Percentiles rank a stretch among this genome's conserved stretches.
These are phyloP conservation scores for Cepaea hortensis DNA, from an alignment of 2,888 invertebrate species.

Conservation along the genomic window DNA sequence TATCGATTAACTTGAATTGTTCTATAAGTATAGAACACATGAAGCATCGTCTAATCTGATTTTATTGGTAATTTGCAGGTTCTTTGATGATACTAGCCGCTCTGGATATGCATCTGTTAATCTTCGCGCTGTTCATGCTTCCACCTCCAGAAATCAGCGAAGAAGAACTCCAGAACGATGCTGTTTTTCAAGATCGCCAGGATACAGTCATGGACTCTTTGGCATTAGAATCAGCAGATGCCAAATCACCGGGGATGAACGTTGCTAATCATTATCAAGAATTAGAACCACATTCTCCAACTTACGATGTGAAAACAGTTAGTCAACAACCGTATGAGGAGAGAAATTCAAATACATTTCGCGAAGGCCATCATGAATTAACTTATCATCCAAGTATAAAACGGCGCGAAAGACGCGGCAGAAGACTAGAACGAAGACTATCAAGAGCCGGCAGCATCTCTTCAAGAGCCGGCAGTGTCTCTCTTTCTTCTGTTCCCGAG, in stretches of 20 bases:
- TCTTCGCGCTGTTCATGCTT: conserved; percentile 62
- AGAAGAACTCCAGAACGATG: background rate
- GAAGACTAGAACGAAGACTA: background rate
- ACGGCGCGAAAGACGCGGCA: background rate
- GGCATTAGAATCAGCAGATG: background rate
- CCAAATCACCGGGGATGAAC: background rate
- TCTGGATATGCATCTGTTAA: conserved; percentile 62
- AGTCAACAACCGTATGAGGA: background rate
- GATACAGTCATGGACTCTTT: background rate
- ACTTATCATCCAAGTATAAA: background rate
- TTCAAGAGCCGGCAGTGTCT: no score
- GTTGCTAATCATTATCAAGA: background rate
- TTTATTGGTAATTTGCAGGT: conserved; percentile 46
- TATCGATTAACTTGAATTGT: no score
- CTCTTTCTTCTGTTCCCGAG: conserved; percentile 6
- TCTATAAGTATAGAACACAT: no score
- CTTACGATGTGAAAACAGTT: background rate
- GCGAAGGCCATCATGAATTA: background rate
- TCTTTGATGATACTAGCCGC: conserved; percentile 66
- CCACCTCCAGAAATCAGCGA: conserved; percentile 47
- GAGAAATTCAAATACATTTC: background rate
- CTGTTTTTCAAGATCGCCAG: background rate
- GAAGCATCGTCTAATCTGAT: no score
- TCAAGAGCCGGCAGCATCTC: background rate
- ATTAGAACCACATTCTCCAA: background rate